Evolutionary conservation across 2,113 vertebrate genomes (phyloP).

Genomic region (Zosterops lateralis): DNA sequence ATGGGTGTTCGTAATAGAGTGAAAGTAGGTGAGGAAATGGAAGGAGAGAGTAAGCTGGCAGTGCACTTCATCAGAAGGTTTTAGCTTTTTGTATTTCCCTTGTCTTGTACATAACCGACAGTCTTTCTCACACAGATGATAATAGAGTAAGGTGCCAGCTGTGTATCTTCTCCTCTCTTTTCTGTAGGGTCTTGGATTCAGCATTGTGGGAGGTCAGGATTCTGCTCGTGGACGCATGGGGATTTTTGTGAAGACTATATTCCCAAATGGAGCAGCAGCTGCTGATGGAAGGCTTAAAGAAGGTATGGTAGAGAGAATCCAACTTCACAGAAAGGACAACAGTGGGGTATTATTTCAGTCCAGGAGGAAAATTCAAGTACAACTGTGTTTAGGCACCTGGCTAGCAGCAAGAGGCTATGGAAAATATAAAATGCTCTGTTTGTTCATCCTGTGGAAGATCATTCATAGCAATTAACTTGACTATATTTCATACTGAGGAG

Average conservation of each 20-base stretch:
- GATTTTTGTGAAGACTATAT: constrained; percentile 98
- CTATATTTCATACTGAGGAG: background rate
- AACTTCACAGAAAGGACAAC: background rate
- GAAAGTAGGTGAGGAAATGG: background rate
- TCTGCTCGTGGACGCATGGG: constrained; percentile 95
- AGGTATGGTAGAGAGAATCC: constrained; percentile 71
- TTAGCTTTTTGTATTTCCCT: background rate
- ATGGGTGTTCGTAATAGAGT: background rate
- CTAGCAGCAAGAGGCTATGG: background rate
- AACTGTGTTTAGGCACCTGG: background rate
- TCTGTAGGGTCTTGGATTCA: constrained; percentile 90
- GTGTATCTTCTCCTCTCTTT: background rate
- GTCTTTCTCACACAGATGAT: background rate
- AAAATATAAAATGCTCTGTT: background rate
- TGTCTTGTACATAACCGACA: background rate
- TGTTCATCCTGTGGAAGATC: background rate
- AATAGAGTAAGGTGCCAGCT: background rate
- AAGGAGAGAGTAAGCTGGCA: background rate
- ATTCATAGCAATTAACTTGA: background rate
- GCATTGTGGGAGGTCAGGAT: constrained; percentile 95
- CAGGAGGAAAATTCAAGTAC: background rate
- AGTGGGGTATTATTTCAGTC: background rate
- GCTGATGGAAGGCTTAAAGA: constrained; percentile 95
- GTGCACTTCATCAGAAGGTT: background rate
- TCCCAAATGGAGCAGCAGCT: constrained; percentile 89